Evolutionary conservation across 30 jellyfish, hydroid and myxozoan genomes (phyloP).

Genomic region (Mastigias papua): DNA sequence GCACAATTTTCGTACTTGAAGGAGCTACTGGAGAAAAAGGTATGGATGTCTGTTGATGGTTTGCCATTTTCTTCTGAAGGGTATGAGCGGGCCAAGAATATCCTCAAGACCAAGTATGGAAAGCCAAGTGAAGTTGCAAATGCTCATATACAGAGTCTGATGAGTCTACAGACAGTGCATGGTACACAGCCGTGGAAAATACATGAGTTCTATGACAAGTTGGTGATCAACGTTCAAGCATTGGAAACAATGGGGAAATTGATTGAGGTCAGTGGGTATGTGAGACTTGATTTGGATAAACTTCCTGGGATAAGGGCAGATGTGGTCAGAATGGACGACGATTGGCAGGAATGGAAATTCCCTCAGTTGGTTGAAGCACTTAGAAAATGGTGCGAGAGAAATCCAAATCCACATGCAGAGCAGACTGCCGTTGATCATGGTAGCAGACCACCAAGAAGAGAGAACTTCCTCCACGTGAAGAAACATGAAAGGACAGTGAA

Average conservation of each 20-base stretch:
- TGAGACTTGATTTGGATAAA: constrained; percentile 29
- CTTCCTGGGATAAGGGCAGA: constrained; percentile 40
- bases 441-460: constrained; percentile 34
- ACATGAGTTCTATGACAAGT: constrained; percentile 48
- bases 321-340: constrained; percentile 32
- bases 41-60: not conserved
- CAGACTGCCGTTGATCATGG: not conserved
- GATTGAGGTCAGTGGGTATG: constrained; percentile 33
- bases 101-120: constrained; percentile 43
- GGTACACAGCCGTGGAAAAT: constrained; percentile 5
- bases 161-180: constrained; percentile 27
- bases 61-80: not conserved
- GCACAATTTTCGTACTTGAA: not conserved
- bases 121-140: constrained; percentile 47
- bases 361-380: constrained; percentile 37
- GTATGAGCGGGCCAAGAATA: constrained; percentile 26
- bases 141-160: constrained; percentile 51
- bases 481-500: not conserved
- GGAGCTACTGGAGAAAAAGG: not conserved
- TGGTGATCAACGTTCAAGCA: constrained; percentile 18
- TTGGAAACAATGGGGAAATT: constrained; percentile 22
- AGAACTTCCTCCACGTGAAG: constrained; percentile 27
- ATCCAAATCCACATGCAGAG: constrained; percentile 15
- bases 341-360: constrained; percentile 43
- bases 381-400: constrained; percentile 73